Evolutionary conservation across 1,140 invertebrate genomes (phyloP), one percentile per base, ranked within the genome.

Genomic region (Euura saliciscinereae): DNA sequence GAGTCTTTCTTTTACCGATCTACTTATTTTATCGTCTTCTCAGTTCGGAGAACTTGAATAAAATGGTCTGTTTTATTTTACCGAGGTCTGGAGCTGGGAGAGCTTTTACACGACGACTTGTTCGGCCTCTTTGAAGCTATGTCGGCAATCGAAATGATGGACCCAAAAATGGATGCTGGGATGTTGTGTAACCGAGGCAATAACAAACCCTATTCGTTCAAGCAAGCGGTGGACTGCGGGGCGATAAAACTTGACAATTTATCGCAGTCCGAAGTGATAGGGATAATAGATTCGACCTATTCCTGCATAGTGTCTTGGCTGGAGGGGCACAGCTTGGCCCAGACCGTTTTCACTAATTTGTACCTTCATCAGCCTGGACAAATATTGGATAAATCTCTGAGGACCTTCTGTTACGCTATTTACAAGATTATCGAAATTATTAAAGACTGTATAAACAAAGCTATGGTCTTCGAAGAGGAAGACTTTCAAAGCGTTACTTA

Each of bases 111-210:
- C 82, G 96, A 98, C 90, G 93, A 95, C 69, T 85, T 95, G 28
- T 97, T 99, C 91, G 97, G 97, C 1, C 87, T 99, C 28, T 98
- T 98, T 90, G 98, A 99, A 87, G 98, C 98, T 0, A 99, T 99
- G 98, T 98, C 97, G 7, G 98, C 98, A 0, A 99, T 99, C 82
- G 98, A 99, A 87, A 98, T 99, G 96, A 99, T 99, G 98, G 98
- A 99, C 87, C 97, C 97, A 1, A 99, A 99, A 91, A 99, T 99
- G 98, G 98, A 99, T 90, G 97, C 97, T 65, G 98, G 98, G 43
- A 99, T 99, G 97, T 86, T 97, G 77, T 98, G 97, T 83, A 98
- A 99, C 86, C 90, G 95, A 81, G 93, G 93, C 7, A 92, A 92
- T 76, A 92, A 94, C 79, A 92, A 95, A 84, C 92, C 96, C 46